phyloP scores from a whole-genome alignment of 2,113 vertebrate genomes.

The Amphiprion ocellaris region DNA sequence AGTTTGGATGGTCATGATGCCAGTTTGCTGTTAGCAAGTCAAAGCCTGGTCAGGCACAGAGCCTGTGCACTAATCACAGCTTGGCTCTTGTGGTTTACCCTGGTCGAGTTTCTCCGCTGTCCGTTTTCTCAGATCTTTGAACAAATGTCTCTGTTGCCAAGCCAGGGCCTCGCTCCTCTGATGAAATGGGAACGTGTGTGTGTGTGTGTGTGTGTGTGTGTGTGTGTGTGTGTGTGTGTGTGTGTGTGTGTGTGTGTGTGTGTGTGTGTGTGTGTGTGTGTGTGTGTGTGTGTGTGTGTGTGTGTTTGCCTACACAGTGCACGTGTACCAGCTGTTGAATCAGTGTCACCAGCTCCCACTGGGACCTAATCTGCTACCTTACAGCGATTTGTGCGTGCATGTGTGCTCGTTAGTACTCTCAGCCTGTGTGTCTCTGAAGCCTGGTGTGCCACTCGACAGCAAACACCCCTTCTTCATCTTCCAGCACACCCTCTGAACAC shows the following conservation, averaged over 20 bases:
- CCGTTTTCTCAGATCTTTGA: constrained; percentile 56
- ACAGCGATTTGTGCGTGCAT: constrained; percentile 39
- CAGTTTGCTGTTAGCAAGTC: background rate
- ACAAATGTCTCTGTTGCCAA: constrained; percentile 61
- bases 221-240: constrained; percentile 17
- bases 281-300: constrained; percentile 17
- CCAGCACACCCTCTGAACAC: constrained; percentile 27
- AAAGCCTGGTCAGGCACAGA: background rate
- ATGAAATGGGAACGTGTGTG: constrained; percentile 46
- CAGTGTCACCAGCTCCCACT: constrained; percentile 70
- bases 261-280: constrained; percentile 16
- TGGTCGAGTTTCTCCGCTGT: constrained; percentile 8
- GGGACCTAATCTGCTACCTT: constrained; percentile 71
- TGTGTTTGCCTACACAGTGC: constrained; percentile 30
- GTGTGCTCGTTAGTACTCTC: constrained; percentile 52
- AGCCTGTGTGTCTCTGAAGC: constrained; percentile 57
- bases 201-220: constrained; percentile 18
- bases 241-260: constrained; percentile 8
- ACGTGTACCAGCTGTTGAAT: constrained; percentile 75
- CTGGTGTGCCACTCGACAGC: constrained; percentile 70
- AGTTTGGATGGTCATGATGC: constrained; percentile 11
- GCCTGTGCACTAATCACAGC: constrained; percentile 29
- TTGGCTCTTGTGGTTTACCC: constrained; percentile 1
- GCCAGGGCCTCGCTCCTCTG: constrained; percentile 45
- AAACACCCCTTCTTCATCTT: constrained; percentile 43